Percentiles rank a stretch among this genome's conserved stretches.
These are phyloP conservation scores for Cyanoderma ruficeps DNA, from an alignment of 2,113 vertebrate genomes.

Conservation along the genomic window DNA sequence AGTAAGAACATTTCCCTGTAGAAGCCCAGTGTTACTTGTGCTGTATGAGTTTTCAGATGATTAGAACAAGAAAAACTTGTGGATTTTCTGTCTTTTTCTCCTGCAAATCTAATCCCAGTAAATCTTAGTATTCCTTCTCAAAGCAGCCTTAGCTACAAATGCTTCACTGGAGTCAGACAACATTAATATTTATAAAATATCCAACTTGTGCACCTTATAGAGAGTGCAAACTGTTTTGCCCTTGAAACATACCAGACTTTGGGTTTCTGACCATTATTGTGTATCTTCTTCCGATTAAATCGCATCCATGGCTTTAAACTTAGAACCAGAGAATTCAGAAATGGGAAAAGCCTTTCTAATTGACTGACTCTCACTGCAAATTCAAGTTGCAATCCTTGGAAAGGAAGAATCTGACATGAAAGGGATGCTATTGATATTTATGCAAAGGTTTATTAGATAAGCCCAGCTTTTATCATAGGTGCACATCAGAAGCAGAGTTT, in stretches of 20 bases:
- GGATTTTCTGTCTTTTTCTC: neutral
- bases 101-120: neutral
- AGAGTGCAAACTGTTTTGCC: neutral
- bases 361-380: neutral
- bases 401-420: neutral
- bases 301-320: neutral
- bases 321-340: neutral
- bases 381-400: neutral
- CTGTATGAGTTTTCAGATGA: neutral
- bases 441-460: neutral
- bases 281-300: neutral
- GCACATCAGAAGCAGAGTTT: neutral
- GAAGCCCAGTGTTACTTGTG: neutral
- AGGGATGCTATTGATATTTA: neutral
- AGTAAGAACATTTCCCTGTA: neutral
- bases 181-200: constrained; percentile 16
- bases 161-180: constrained; percentile 1
- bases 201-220: neutral
- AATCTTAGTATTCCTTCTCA: constrained; percentile 10
- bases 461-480: neutral
- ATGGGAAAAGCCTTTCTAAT: neutral
- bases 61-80: neutral
- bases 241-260: neutral
- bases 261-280: neutral
- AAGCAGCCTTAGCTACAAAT: neutral